A percentile compares a stretch with the other conserved stretches of the same genome.
Evolutionary conservation across 2,113 vertebrate genomes (phyloP).

Genomic region (Sylvilagus bachmani): DNA sequence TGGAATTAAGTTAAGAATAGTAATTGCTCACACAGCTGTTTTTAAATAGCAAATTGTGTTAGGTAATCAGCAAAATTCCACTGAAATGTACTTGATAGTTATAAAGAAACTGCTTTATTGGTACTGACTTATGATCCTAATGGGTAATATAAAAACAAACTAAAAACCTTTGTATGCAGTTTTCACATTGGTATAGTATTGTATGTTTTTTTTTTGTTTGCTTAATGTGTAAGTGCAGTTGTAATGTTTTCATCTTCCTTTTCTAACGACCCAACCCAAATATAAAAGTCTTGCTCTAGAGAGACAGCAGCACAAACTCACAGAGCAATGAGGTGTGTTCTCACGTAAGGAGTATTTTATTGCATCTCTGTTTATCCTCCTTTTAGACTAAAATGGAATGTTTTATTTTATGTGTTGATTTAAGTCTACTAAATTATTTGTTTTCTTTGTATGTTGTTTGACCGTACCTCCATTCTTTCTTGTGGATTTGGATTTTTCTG

Average conservation of each 20-base stretch:
- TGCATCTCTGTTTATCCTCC: background rate
- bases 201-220: conserved; percentile 75
- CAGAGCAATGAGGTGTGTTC: conserved; percentile 50
- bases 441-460: background rate
- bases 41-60: conserved; percentile 86
- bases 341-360: conserved; percentile 1
- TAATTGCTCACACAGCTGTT: conserved; percentile 84
- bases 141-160: conserved; percentile 72
- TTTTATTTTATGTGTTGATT: conserved; percentile 16
- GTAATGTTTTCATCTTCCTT: conserved; percentile 28
- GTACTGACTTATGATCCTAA: conserved; percentile 79
- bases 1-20: conserved; percentile 87
- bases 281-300: conserved; percentile 52
- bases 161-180: conserved; percentile 71
- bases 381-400: conserved; percentile 5
- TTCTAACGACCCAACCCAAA: conserved; percentile 39
- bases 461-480: background rate
- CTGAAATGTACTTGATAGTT: conserved; percentile 77
- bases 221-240: conserved; percentile 43
- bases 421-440: background rate
- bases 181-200: conserved; percentile 68
- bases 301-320: conserved; percentile 54
- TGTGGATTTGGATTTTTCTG: conserved; percentile 36
- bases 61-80: conserved; percentile 88
- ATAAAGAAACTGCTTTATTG: conserved; percentile 74